Evolutionary conservation across 2,888 invertebrate genomes (phyloP).

Genomic region (Germaria angustata): DNA sequence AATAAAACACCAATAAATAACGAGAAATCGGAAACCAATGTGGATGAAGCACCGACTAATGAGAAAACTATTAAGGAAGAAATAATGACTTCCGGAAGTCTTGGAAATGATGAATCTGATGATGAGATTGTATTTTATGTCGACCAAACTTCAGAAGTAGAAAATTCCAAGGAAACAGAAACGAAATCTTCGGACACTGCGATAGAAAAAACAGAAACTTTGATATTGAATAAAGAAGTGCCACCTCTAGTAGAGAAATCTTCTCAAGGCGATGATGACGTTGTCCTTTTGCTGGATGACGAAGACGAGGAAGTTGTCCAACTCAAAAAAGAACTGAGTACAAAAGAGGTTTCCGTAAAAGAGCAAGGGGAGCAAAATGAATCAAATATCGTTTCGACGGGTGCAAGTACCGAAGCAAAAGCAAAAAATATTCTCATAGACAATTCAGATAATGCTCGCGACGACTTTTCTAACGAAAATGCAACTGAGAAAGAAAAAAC

Average conservation of each 20-base stretch:
- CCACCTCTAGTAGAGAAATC: not conserved
- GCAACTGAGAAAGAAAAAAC: slow-evolving; percentile 18
- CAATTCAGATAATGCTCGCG: slow-evolving; percentile 77
- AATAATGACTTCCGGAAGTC: not conserved
- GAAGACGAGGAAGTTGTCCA: slow-evolving; percentile 68
- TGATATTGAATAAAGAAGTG: slow-evolving; percentile 12
- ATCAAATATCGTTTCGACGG: not conserved
- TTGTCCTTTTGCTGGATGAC: slow-evolving; percentile 71
- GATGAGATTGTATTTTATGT: slow-evolving; percentile 76
- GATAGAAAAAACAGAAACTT: slow-evolving; percentile 8
- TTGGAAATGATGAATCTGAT: slow-evolving; percentile 66
- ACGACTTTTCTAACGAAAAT: slow-evolving; percentile 72
- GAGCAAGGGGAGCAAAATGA: not conserved
- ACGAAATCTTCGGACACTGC: not conserved
- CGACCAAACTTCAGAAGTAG: slow-evolving; percentile 66
- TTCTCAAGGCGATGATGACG: slow-evolving; percentile 68
- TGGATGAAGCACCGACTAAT: not conserved
- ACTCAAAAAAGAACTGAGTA: not conserved
- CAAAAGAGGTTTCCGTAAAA: not conserved
- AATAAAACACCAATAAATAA: not conserved
- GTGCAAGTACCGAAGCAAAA: not conserved
- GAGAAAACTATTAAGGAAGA: not conserved
- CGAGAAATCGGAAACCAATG: not conserved
- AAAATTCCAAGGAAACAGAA: slow-evolving; percentile 30
- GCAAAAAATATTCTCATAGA: slow-evolving; percentile 68